Evolutionary conservation across 2,888 invertebrate genomes (phyloP), one percentile per base, ranked within the genome.

Genomic region (Ormyrus labotus): DNA sequence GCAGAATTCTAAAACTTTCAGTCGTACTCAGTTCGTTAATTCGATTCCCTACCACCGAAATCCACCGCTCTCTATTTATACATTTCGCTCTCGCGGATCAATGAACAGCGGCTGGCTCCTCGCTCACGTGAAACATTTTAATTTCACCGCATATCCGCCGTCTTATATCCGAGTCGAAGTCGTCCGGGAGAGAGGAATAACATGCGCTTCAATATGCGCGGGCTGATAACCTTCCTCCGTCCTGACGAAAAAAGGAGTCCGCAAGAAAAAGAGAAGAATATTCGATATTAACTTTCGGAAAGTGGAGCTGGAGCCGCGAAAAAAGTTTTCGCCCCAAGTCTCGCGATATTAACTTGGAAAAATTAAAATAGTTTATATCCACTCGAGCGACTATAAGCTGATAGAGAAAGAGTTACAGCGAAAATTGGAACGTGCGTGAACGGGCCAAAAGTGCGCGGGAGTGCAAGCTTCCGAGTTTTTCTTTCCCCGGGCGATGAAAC

Each of bases 401-500:
- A 34, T 34, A 34, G 48, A 19, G 19, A 7, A 72, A 6, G 60
- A 19, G 34, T 34, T 34, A 4, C 34, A 34, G 51, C 11, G 67
- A 58, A 6, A n/a, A 53, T 5, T 34, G 34, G 10, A 5, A 13
- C n/a, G 50, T 5, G 6, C 58, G 34, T 6, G 50, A 50, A 50
- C n/a, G 45, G 65, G 53, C 68, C 68, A 65, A 53, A 72, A 6
- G 34, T 34, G 10, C 19, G 45, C 34, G 34, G 10, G 57, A n/a
- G 50, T 64, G 64, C 64, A 19, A 60, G 60, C 60, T 7, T 34
- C 7, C 50, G 13, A 47, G 64, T 55, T 60, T 60, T 10, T 60
- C 34, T 11, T 19, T 34, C 86, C 84, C 78, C 80, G 82, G 85
- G 86, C 87, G 87, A 87, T 87, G 87, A 87, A 89, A 89, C 87